Conservation (phyloP, 2,888 invertebrate species). For the Mythimna loreyi region DNA sequence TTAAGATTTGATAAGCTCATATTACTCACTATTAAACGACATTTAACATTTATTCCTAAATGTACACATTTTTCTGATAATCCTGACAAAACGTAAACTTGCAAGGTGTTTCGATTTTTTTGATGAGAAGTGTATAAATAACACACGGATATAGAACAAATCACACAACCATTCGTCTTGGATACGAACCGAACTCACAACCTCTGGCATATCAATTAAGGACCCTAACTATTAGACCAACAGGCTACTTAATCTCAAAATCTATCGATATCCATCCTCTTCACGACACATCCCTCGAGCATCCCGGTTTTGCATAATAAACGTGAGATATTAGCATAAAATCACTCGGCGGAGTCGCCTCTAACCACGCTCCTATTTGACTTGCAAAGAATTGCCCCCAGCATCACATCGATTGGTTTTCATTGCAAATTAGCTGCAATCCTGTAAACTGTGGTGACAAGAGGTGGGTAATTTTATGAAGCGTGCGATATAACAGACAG, state of each 20-base stretch:
- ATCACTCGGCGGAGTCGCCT: slow-evolving; percentile 76
- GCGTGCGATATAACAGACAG: neutral
- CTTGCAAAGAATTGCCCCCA: slow-evolving; percentile 83
- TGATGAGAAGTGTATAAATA: too few species aligned
- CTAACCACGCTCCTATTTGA: slow-evolving; percentile 85
- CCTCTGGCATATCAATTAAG: too few species aligned
- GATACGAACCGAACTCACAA: too few species aligned
- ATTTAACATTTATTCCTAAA: too few species aligned
- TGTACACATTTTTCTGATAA: too few species aligned
- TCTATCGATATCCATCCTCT: slow-evolving; percentile 33
- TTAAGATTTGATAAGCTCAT: too few species aligned
- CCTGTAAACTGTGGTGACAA: slow-evolving; percentile 37
- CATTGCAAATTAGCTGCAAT: slow-evolving; percentile 69
- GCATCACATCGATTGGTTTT: slow-evolving; percentile 73
- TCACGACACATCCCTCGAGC: slow-evolving; percentile 60
- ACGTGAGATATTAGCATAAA: slow-evolving; percentile 86
- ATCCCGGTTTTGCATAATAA: slow-evolving; percentile 85
- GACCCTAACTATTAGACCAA: too few species aligned
- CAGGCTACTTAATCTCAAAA: neutral
- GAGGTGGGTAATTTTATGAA: slow-evolving; percentile 5
- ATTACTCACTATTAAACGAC: too few species aligned
- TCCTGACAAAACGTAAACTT: too few species aligned
- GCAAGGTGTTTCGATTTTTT: too few species aligned
- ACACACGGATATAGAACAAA: too few species aligned
- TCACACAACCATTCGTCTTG: too few species aligned